Base-by-base conservation (phyloP, 2,888 invertebrate genomes). In the Pristionchus entomophagus region DNA sequence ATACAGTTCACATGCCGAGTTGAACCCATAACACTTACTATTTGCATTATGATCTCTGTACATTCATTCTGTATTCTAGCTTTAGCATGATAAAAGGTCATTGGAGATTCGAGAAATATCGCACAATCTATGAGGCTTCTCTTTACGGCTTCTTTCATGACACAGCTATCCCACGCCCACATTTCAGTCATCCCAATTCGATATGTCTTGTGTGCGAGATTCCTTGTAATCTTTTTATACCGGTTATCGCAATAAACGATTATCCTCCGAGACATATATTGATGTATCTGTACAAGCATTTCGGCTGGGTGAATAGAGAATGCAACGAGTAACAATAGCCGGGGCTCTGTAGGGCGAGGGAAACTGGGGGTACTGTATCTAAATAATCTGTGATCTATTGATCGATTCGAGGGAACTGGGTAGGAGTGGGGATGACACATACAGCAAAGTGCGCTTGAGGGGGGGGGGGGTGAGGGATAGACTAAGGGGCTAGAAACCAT, bases 241-340 rank as follows among this genome's bases (percentile, higher is more conserved):
- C 73, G 73, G 73, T 73, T 32, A 10, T 41, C 41, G 73, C 5
- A 73, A 73, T 41, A 73, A 73, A 38, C 38, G 41, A 73, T 41
- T 73, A 73, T 73, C 73, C 41, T 73, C 73, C 73, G 73, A 73
- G 73, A 73, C 73, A 73, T 73, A 73, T 41, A 73, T 73, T 73
- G 73, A 73, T 73, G 41, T 73, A 26, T 41, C 73, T 73, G 73
- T 73, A 73, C 73, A 73, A 73, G 73, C 73, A 73, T 65, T 19
- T 65, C 19, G 19, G 65, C n/a, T 14, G 65, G 32, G 35, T 32
- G 62, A 35, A 65, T 35, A 22, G 26, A 35, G 65, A 5, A 35
- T 10, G 26, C 41, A 41, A 73, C 73, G 73, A 73, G n/a, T 73
- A 41, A 73, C 41, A 73, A n/a, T n/a, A 26, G 38, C 19, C 38